A percentile compares a stretch with the other conserved stretches of the same genome.
phyloP scores from a whole-genome alignment of 53 echinoderm and acorn worm genomes.

The Echinometra lucunter region DNA sequence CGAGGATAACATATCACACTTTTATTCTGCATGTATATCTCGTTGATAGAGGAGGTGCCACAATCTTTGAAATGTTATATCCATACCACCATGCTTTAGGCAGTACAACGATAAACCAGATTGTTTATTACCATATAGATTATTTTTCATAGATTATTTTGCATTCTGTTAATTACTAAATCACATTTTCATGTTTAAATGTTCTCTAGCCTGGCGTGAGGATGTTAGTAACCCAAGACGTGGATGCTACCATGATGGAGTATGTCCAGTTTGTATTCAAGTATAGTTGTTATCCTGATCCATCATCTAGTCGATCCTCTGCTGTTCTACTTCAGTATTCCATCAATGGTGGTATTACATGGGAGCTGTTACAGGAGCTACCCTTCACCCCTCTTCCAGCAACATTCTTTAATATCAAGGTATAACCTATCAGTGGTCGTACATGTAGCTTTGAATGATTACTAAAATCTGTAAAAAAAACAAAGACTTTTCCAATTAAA shows the following conservation, averaged over 20 bases:
- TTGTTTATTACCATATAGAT: background rate
- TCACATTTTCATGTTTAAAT: background rate
- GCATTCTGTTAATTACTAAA: background rate
- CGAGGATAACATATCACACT: too few species aligned
- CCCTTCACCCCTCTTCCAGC: constrained; percentile 59
- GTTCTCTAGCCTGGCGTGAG: constrained; percentile 82
- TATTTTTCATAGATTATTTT: background rate
- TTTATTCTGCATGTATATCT: too few species aligned
- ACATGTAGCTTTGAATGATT: too few species aligned
- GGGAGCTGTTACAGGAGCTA: constrained; percentile 86
- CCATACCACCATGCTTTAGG: too few species aligned
- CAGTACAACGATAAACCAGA: too few species aligned
- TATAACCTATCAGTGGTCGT: too few species aligned
- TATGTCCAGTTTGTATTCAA: constrained; percentile 90
- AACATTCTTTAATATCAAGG: constrained; percentile 81
- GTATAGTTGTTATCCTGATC: constrained; percentile 80
- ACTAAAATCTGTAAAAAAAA: too few species aligned
- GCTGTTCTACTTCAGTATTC: constrained; percentile 93
- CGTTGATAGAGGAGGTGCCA: too few species aligned
- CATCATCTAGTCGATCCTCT: constrained; percentile 66
- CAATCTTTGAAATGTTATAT: too few species aligned
- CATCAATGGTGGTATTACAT: constrained; percentile 92
- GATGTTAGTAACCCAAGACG: constrained; percentile 80
- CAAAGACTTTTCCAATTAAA: too few species aligned
- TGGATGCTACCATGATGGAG: constrained; percentile 91